Evolutionary conservation across 2,113 vertebrate genomes (phyloP).

Genomic region (Amphilophus citrinellus): DNA sequence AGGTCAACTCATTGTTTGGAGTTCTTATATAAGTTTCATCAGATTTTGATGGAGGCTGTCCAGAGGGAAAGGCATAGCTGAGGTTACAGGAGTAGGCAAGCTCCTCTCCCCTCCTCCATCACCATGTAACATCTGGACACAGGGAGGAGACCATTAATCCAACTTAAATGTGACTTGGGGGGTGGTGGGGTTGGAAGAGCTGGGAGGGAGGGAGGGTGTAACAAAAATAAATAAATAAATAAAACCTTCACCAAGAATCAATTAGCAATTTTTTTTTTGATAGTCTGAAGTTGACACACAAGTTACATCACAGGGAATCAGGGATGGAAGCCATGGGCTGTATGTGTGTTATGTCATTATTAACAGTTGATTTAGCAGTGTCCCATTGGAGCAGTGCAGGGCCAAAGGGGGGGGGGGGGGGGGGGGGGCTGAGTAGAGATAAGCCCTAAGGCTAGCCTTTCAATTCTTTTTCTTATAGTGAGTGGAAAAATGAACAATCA

Average conservation of each 20-base stretch:
- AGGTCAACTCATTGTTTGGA: not conserved
- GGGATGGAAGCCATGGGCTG: constrained; percentile 1
- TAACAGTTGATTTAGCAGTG: constrained; percentile 21
- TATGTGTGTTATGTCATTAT: constrained; percentile 35
- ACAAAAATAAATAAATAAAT: not conserved
- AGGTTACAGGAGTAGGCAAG: constrained; percentile 46
- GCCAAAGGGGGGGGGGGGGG: not conserved
- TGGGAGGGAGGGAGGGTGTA: constrained; percentile 23
- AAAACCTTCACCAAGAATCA: constrained; percentile 21
- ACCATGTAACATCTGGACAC: constrained; percentile 80
- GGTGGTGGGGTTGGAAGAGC: too few species aligned
- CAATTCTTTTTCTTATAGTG: not conserved
- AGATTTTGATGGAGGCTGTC: constrained; percentile 32
- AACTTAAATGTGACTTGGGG: constrained; percentile 60
- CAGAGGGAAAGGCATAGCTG: constrained; percentile 37
- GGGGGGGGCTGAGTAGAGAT: not conserved
- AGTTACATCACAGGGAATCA: constrained; percentile 51
- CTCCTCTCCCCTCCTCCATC: constrained; percentile 66
- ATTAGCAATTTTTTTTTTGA: not conserved
- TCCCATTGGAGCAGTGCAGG: not conserved
- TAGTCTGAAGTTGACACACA: not conserved
- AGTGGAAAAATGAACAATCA: constrained; percentile 7
- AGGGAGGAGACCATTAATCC: constrained; percentile 78
- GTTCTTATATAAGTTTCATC: constrained; percentile 49
- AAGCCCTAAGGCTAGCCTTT: not conserved